Evolutionary conservation across 2,888 invertebrate species (phyloP), one percentile per base, ranked within the genome.

Genomic region (Machimus rusticus): DNA sequence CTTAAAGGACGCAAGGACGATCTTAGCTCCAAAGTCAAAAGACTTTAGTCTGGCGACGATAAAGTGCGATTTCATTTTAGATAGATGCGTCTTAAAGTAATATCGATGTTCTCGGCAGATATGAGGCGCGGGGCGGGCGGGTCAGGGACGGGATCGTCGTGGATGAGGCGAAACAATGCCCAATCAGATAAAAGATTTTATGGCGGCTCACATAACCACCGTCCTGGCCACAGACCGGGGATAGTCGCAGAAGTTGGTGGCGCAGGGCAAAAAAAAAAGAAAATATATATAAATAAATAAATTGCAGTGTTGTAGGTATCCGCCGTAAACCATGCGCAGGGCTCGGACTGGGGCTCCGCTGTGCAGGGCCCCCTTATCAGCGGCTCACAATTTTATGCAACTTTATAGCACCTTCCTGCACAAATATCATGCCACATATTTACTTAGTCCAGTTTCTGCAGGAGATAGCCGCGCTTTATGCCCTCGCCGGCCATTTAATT

Each of bases 11-110:
- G 31, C 51, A 79, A 79, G 79, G 79, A 46, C 79, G 79, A 79
- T 31, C 46, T n/a, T 28, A 79, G 51, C 16, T 31, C 16, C 51
- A 79, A 8, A 79, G 51, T 79, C 51, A 79, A 51, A 51, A 23
- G 79, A n/a, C 51, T 79, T 79, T 51, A 55, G 51, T 51, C 51
- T 51, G 28, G 51, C 51, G 51, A 46, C 79, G 79, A 79, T 79
- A 79, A 79, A 79, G 31, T 31, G 79, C 79, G 79, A 79, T 79
- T 79, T 79, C 79, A 79, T 79, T 79, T 79, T 46, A 79, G 79
- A 79, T 79, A 79, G 79, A 79, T 79, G 51, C 79, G 23, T 34
- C 51, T 79, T 79, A 79, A 79, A 79, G 79, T 79, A 79, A 79
- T 79, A 79, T 79, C 79, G 79, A 79, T 79, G 51, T 39, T 66